Base-by-base conservation (phyloP, 2,888 invertebrate genomes). In the Caenorhabditis sp. region DNA sequence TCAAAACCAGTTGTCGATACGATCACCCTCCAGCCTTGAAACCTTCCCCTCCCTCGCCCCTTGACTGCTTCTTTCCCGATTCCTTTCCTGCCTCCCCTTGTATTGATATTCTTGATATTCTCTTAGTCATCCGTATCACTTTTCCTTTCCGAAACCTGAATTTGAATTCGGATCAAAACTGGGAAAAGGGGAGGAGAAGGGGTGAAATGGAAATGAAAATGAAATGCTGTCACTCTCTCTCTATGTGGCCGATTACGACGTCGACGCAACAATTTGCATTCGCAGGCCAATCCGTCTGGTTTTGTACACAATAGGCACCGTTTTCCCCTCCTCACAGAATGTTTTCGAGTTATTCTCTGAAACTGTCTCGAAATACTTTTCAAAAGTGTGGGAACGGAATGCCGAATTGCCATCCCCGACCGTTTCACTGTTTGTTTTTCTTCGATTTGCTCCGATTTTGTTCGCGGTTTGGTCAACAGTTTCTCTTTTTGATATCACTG, bases 21-120 rank as follows among this genome's bases (percentile, higher is more conserved):
- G 40, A 78, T 70, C 64, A 70, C 51, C 53, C 53, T 67, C n/a
- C n/a, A 67, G 67, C 76, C 67, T 76, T 67, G 67, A 76, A 76
- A 76, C 76, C 76, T 61, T 61, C 20, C 11, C 20, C 26, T 22
- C 11, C 20, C 26, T 40, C 13, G 40, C 40, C 40, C 40, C 40
- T 40, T 40, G 53, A 22, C 37, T 56, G 55, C 60, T 58, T 58
- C 44, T 32, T 50, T 18, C 24, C 20, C n/a, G 13, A 15, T 32
- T 67, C 50, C n/a, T n/a, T n/a, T n/a, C n/a, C n/a, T n/a, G n/a
- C n/a, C n/a, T n/a, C n/a, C n/a, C n/a, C n/a, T n/a, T n/a, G n/a
- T n/a, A n/a, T n/a, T n/a, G n/a, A n/a, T n/a, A n/a, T n/a, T n/a
- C n/a, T n/a, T 56, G 60, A 62, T 68, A 61, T 68, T 56, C 58